Evolutionary conservation across 64 coral and sea anemone species (phyloP).

Genomic region (Catalaphyllia jardinei): DNA sequence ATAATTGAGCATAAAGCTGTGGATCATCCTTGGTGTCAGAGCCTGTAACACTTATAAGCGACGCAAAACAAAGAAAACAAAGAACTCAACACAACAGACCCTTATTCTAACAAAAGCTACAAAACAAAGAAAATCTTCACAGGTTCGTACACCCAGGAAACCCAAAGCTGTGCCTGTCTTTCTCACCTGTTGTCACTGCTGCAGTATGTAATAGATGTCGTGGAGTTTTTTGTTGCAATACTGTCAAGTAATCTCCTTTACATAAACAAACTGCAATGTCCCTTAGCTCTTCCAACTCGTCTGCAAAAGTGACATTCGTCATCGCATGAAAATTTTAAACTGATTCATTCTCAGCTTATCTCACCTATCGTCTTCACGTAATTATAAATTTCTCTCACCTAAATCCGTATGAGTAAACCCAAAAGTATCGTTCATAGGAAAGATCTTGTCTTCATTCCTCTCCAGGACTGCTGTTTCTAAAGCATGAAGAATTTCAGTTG

Average conservation of each 20-base stretch:
- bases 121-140: no score
- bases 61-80: no score
- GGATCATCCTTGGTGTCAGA: no score
- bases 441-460: not conserved
- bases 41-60: no score
- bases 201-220: not conserved
- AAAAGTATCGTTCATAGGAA: not conserved
- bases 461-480: constrained; percentile 22
- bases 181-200: not conserved
- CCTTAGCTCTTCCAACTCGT: constrained; percentile 2
- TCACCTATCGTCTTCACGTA: not conserved
- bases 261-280: not conserved
- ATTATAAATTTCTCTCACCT: not conserved
- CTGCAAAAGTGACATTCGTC: not conserved
- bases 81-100: no score
- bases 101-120: no score
- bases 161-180: not conserved
- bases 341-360: not conserved
- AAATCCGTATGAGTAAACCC: not conserved
- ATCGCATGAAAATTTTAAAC: not conserved
- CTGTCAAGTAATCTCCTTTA: not conserved
- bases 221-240: constrained; percentile 10
- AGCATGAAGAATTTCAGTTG: not conserved
- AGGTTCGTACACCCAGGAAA: no score
- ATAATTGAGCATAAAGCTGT: no score